Evolutionary conservation across 2,888 invertebrate genomes (phyloP).

Genomic region (Sisyra terminalis): DNA sequence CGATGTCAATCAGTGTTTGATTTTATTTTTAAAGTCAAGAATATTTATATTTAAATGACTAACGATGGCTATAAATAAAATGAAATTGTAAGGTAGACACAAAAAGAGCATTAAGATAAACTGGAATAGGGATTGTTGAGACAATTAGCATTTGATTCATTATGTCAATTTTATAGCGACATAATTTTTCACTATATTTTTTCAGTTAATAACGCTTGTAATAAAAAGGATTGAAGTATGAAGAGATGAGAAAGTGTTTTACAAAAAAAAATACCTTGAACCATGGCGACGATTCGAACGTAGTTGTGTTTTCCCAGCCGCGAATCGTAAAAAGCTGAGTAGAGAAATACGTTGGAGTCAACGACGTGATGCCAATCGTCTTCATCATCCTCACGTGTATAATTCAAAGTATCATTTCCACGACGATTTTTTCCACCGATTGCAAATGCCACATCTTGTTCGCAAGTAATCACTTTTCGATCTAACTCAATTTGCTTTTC

Average conservation of each 20-base stretch:
- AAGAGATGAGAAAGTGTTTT: neutral
- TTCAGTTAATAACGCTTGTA: neutral
- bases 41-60: no score
- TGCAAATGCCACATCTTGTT: no score
- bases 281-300: constrained; percentile 21
- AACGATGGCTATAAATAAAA: neutral
- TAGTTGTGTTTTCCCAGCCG: constrained; percentile 20
- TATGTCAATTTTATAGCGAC: neutral
- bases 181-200: neutral
- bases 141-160: neutral
- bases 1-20: no score
- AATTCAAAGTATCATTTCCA: no score
- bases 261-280: constrained; percentile 15
- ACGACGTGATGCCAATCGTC: constrained; percentile 28
- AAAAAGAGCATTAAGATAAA: neutral
- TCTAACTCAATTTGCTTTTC: no score
- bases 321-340: constrained; percentile 36
- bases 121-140: neutral
- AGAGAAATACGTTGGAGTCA: constrained; percentile 30
- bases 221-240: neutral
- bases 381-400: constrained; percentile 22
- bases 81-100: neutral
- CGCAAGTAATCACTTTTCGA: no score
- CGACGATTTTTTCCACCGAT: no score
- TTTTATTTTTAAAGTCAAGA: no score